phyloP scores from a whole-genome alignment of 1,140 invertebrate genomes.

The Caenorhabditis elegans region WBcel235 BX284602.5:1235501-1236000 shows the following conservation, averaged over 20 bases:
- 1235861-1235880: slow-evolving; percentile 33
- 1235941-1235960: background rate
- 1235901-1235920: background rate
- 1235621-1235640: too few species aligned
- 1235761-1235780: background rate
- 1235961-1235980: background rate
- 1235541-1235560: too few species aligned
- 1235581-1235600: too few species aligned
- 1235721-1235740: slow-evolving; percentile 50
- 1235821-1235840: too few species aligned
- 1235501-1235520: too few species aligned
- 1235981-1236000: background rate
- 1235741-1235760: slow-evolving; percentile 6
- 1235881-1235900: background rate
- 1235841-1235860: too few species aligned
- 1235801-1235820: background rate
- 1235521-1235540: too few species aligned
- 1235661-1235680: slow-evolving; percentile 52
- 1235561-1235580: too few species aligned
- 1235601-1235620: too few species aligned
- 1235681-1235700: slow-evolving; percentile 56
- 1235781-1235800: background rate
- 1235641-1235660: too few species aligned
- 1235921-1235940: too few species aligned
- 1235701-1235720: slow-evolving; percentile 60